Conservation (phyloP, 2,888 invertebrate species). For the Drosophila paucipuncta region DNA sequence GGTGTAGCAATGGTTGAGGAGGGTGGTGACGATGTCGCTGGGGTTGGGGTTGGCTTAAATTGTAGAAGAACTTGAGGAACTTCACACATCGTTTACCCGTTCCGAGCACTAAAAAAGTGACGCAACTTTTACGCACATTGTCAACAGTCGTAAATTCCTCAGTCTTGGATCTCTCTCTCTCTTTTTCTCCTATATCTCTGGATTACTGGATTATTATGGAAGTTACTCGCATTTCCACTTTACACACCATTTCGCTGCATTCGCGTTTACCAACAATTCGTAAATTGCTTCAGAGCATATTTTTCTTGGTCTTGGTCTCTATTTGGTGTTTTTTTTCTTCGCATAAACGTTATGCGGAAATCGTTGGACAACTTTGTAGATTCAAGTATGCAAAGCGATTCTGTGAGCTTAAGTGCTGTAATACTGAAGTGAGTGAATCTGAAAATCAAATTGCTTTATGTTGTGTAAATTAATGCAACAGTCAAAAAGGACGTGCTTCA, state of each 20-base stretch:
- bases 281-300: conserved; percentile 3
- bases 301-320: background rate
- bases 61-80: conserved; percentile 37
- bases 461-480: background rate
- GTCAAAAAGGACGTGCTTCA: background rate
- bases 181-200: background rate
- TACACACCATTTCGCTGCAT: conserved; percentile 16
- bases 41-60: background rate
- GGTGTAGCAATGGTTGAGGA: background rate
- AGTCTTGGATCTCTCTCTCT: conserved; percentile 3
- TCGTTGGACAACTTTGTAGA: conserved; percentile 3
- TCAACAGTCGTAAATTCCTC: conserved; percentile 73
- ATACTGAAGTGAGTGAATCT: background rate
- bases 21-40: too few species aligned
- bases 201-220: conserved; percentile 60
- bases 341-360: background rate
- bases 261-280: conserved; percentile 14
- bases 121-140: conserved; percentile 74
- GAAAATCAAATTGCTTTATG: background rate
- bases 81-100: conserved; percentile 71
- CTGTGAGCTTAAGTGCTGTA: background rate
- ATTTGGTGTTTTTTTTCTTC: background rate
- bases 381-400: conserved; percentile 19
- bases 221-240: conserved; percentile 33
- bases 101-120: conserved; percentile 64